These are phyloP conservation scores for Macropis europaea DNA, from an alignment of 2,888 invertebrate genomes.

Conservation along the genomic window DNA sequence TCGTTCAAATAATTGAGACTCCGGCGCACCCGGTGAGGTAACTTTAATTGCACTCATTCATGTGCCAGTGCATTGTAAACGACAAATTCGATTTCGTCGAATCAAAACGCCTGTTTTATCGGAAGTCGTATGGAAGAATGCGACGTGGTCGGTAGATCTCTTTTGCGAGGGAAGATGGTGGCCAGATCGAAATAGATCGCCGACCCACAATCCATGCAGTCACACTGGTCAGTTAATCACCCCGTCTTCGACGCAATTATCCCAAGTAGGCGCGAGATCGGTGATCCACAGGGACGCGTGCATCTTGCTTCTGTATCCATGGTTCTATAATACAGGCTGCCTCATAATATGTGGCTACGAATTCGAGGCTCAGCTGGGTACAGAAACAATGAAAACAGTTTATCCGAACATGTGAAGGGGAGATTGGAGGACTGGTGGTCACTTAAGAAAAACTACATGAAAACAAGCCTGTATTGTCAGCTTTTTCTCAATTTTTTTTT, in stretches of 20 bases:
- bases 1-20: no score
- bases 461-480: no score
- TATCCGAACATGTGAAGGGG: no score
- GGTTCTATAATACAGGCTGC: conserved; percentile 48
- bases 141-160: conserved; percentile 14
- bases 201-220: conserved; percentile 66
- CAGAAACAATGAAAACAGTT: no score
- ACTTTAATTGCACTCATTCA: background rate
- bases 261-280: conserved; percentile 74
- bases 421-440: no score
- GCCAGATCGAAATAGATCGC: conserved; percentile 71
- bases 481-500: no score
- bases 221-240: conserved; percentile 70
- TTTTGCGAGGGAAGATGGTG: conserved; percentile 59
- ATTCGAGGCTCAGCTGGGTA: no score
- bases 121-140: conserved; percentile 28
- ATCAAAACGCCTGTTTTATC: background rate
- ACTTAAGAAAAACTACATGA: no score
- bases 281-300: conserved; percentile 63
- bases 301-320: conserved; percentile 55
- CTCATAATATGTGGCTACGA: no score
- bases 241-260: conserved; percentile 77
- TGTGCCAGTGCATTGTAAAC: background rate
- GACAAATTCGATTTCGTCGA: background rate
- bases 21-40: no score